Evolutionary conservation across 2,113 vertebrate genomes (phyloP), one percentile per base, ranked within the genome.

Genomic region (Brachionichthys hirsutus): DNA sequence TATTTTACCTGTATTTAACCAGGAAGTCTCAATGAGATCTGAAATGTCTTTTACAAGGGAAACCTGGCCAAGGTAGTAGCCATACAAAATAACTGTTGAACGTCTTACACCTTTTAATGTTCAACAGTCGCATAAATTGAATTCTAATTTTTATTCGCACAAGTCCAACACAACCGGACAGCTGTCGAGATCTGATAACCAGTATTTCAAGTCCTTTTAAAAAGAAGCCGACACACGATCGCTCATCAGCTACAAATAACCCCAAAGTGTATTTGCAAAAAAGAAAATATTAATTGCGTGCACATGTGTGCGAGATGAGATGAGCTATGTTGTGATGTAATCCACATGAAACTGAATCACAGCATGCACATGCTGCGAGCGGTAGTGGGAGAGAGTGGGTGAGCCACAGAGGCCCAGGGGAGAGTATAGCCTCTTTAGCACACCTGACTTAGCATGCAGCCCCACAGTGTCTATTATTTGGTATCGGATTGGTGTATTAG

Each of bases 271-370:
- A 15, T n/a, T 13, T 70, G 41, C 43, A 54, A 59, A 77, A 61
- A 42, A 72, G 60, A 82, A 61, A 42, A 72, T 57, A 82, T 80
- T 58, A 67, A 70, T 69, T 57, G 30, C 42, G 54, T 54, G 34
- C 50, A 50, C 68, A 52, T 57, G 60, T 54, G n/a, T 43, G 18
- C 40, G 30, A 17, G 66, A 82, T 75, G 30, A 17, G 66, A 82
- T 75, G 73, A 88, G 67, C 67, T 62, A 24, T 71, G 83, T 77
- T 84, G 84, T 87, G 87, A 88, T 89, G 80, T 87, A 87, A 90
- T 85, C 82, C 78, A 76, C 73, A 80, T 87, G 81, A 87, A 89
- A 89, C 87, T 80, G 47, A 69, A 54, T 78, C 75, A 56, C 78
- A 59, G 77, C 54, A 56, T 67, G 59, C 70, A 78, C 59, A 82